Evolutionary conservation across 1,140 invertebrate genomes (phyloP).

Genomic region (Hyposmocoma kahamanoa): DNA sequence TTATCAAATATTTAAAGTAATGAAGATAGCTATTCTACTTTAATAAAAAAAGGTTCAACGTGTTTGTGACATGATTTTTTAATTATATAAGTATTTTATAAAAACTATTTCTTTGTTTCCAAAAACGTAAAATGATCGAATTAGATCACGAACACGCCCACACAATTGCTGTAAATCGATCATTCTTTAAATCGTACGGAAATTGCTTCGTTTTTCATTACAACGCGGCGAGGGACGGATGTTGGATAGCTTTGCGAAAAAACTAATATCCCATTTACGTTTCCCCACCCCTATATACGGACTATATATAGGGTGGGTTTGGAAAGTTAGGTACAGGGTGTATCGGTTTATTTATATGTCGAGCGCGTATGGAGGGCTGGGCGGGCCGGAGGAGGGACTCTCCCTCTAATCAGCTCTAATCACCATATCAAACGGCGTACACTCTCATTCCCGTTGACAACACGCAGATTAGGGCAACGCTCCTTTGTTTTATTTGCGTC

Average conservation of each 20-base stretch:
- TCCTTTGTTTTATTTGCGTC: constrained; percentile 38
- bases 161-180: not conserved
- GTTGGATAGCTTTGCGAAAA: constrained; percentile 50
- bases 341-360: constrained; percentile 67
- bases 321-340: constrained; percentile 35
- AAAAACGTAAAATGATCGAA: no score
- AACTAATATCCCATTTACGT: constrained; percentile 65
- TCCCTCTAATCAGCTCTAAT: constrained; percentile 70
- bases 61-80: no score
- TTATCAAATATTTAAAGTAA: no score
- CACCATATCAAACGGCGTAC: constrained; percentile 72
- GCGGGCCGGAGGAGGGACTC: constrained; percentile 14
- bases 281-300: constrained; percentile 36
- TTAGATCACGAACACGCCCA: no score
- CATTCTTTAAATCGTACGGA: constrained; percentile 18
- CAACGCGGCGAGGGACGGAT: constrained; percentile 47
- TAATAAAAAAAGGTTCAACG: no score
- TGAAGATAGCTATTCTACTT: no score
- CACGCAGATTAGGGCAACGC: constrained; percentile 47
- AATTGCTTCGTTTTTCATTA: constrained; percentile 61
- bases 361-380: constrained; percentile 53
- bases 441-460: constrained; percentile 63
- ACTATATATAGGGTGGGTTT: constrained; percentile 22
- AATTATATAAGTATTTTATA: no score
- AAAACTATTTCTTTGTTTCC: no score